Base-by-base conservation (phyloP, 1,140 invertebrate species). In the Micrasema minimum region DNA sequence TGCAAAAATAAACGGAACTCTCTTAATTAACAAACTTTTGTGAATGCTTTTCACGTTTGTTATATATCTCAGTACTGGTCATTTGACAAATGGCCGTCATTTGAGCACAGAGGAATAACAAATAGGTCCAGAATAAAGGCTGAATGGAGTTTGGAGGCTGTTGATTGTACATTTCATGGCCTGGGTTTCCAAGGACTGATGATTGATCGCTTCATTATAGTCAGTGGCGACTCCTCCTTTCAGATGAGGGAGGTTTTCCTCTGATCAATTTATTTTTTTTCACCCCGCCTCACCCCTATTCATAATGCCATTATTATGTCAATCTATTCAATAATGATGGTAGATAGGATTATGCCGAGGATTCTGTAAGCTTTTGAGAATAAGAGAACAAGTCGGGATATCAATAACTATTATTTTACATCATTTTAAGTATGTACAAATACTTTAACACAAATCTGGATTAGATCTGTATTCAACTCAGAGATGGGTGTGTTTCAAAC, bases 131-230 rank as follows among this genome's bases (percentile, higher is more conserved):
- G 12, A n/a, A 64, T 45, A 69, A 69, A 59, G 43, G 53, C 14
- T 23, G 38, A 35, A 67, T 16, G 37, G 59, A 69, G 66, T 59
- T 23, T 20, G 31, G 20, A 59, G 20, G 38, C 50, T 48, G 37
- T 61, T 69, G 66, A 69, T 69, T 69, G 45, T 69, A 53, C 48
- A 31, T 31, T 31, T 7, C 26, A 31, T 2, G 26, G 26, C 7
- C 7, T 31, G 26, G 26, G 7, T 2, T 31, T 31, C 26, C 23
- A 64, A 46, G 45, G 37, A 41, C 59, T 18, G 38, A 26, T 69
- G 66, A 69, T 69, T 59, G 66, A 69, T 69, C 22, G 55, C 41
- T 48, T 69, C 66, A 69, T 69, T 69, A 69, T 46, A 26, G 66
- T 59, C 55, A 12, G 37, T 20, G 37, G 16, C 55, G 38, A 14